Percentiles rank a stretch among this genome's conserved stretches.
These are phyloP conservation scores for Troilus luridus DNA, from an alignment of 2,888 invertebrate genomes.

Conservation along the genomic window DNA sequence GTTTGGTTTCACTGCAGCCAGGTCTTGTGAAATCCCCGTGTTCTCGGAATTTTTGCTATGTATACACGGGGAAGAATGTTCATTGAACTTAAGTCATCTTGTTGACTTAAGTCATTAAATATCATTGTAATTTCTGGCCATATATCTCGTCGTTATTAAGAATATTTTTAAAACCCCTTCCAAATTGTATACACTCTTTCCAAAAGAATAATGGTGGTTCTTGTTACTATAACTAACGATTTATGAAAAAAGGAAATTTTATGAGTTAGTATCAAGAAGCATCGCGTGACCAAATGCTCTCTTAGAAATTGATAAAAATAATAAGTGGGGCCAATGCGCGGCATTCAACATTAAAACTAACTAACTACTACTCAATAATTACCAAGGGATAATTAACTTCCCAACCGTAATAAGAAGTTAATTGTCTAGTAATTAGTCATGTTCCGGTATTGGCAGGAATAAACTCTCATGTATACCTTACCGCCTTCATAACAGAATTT, in stretches of 20 bases:
- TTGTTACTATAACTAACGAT: background rate
- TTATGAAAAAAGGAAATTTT: background rate
- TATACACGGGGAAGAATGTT: too few relatives aligned
- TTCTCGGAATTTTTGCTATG: too few relatives aligned
- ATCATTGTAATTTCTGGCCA: too few relatives aligned
- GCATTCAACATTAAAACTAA: background rate
- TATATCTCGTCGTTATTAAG: too few relatives aligned
- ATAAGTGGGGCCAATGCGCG: background rate
- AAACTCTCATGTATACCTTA: background rate
- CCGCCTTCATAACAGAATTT: background rate
- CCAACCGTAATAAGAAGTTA: background rate
- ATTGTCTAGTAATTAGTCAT: background rate
- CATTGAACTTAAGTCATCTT: too few relatives aligned
- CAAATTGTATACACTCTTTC: background rate
- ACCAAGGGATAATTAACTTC: background rate
- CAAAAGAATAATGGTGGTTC: background rate
- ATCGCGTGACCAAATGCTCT: background rate
- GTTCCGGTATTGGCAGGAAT: background rate
- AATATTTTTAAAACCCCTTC: background rate
- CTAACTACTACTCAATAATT: constrained; percentile 14
- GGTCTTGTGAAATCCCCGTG: too few relatives aligned
- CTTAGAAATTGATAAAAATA: background rate
- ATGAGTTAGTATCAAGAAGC: background rate
- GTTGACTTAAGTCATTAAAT: too few relatives aligned
- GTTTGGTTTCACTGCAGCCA: too few relatives aligned